These are phyloP conservation scores for Darevskia nairensis DNA, from an alignment of 2,797 vertebrate species.

Conservation along the genomic window DNA sequence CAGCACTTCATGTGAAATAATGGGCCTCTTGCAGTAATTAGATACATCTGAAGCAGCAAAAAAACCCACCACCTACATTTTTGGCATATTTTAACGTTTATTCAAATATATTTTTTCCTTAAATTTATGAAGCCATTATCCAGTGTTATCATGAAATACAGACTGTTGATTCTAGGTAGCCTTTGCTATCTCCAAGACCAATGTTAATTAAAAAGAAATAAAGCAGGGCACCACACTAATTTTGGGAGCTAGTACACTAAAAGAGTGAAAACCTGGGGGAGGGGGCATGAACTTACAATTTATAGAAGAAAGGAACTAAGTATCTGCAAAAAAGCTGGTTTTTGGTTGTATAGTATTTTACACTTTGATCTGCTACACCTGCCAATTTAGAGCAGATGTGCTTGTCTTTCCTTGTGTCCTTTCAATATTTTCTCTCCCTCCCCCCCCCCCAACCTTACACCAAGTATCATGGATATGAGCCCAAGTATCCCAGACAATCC, in stretches of 20 bases:
- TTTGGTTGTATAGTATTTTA: conserved; percentile 82
- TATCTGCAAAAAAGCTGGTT: conserved; percentile 80
- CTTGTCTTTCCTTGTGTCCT: conserved; percentile 72
- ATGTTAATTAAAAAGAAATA: conserved; percentile 79
- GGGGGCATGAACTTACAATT: conserved; percentile 70
- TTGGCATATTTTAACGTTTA: conserved; percentile 77
- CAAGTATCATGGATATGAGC: conserved; percentile 82
- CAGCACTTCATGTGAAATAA: conserved; percentile 70
- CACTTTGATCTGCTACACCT: conserved; percentile 73
- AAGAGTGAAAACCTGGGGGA: conserved; percentile 73
- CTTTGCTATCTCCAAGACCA: conserved; percentile 81
- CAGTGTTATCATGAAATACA: conserved; percentile 83
- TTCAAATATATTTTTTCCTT: conserved; percentile 65
- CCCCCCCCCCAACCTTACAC: conserved; percentile 73
- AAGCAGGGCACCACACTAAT: conserved; percentile 81
- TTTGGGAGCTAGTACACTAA: conserved; percentile 79
- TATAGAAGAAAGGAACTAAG: conserved; percentile 75
- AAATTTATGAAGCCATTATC: conserved; percentile 80
- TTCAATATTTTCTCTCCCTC: conserved; percentile 68
- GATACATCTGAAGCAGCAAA: conserved; percentile 80
- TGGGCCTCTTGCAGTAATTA: conserved; percentile 69
- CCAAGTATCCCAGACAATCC: conserved; percentile 82
- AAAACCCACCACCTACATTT: conserved; percentile 66
- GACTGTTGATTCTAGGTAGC: conserved; percentile 77
- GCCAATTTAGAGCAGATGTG: conserved; percentile 76